Base-by-base conservation (phyloP, 1,140 invertebrate genomes). In the Delia radicum region DNA sequence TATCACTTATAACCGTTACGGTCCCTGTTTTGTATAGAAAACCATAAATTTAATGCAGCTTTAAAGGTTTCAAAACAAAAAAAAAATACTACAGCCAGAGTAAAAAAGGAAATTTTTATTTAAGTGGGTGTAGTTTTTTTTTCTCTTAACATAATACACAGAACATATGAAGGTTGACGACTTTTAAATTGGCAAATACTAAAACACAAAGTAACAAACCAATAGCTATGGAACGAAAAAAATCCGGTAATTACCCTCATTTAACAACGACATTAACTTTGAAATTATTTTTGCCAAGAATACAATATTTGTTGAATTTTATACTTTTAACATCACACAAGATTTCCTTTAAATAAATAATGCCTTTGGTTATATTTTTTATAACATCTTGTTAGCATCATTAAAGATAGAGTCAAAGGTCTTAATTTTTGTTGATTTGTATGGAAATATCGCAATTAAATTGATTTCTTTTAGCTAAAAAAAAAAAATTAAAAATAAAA, bases 261-360 rank as follows among this genome's bases (percentile, higher is more conserved):
- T 21, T n/a, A 55, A 55, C 48, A 55, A 55, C 48, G 48, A 55
- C 48, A 55, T 55, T 55, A 55, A 55, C 48, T 55, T 55, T 55
- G 18, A 55, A 55, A 55, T 24, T n/a, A n/a, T n/a, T n/a, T n/a
- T n/a, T n/a, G n/a, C n/a, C n/a, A n/a, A n/a, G n/a, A n/a, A n/a
- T n/a, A n/a, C n/a, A n/a, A n/a, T n/a, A n/a, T n/a, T n/a, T n/a
- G n/a, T n/a, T n/a, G n/a, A n/a, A n/a, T n/a, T n/a, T n/a, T n/a
- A n/a, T n/a, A n/a, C n/a, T n/a, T n/a, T n/a, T n/a, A n/a, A n/a
- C n/a, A n/a, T n/a, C n/a, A n/a, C n/a, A n/a, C n/a, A n/a, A n/a
- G n/a, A n/a, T n/a, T n/a, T n/a, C n/a, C n/a, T n/a, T n/a, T n/a
- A n/a, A n/a, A n/a, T n/a, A n/a, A n/a, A n/a, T n/a, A n/a, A n/a